Evolutionary conservation across 2,113 vertebrate genomes (phyloP).

Genomic region (Lathamus discolor): DNA sequence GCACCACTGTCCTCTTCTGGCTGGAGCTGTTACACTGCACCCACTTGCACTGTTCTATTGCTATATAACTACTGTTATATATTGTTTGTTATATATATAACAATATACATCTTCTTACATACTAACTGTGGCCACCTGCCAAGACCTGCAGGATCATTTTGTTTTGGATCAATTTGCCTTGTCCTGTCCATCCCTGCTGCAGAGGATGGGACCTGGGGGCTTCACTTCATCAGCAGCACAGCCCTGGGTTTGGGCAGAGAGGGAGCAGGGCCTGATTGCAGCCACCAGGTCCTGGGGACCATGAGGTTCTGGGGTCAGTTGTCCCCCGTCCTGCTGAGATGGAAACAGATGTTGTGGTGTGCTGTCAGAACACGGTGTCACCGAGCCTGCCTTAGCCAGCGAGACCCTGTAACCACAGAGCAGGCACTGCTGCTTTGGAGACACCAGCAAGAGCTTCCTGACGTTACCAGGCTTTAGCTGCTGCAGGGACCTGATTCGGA

Average conservation of each 20-base stretch:
- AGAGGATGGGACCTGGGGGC: not conserved
- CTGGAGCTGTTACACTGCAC: not conserved
- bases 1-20: constrained; percentile 35
- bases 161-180: fast-evolving
- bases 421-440: not conserved
- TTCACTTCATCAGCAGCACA: fast-evolving
- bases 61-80: not conserved
- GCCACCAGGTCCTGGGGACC: fast-evolving
- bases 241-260: not conserved
- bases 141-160: not conserved
- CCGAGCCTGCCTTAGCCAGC: not conserved
- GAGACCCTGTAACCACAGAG: not conserved
- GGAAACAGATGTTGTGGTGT: fast-evolving
- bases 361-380: fast-evolving
- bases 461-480: not conserved
- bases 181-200: fast-evolving
- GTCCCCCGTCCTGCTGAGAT: fast-evolving
- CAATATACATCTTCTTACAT: not conserved
- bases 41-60: not conserved
- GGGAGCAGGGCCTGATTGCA: not conserved
- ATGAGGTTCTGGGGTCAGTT: fast-evolving
- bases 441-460: not conserved
- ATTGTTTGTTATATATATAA: not conserved
- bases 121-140: not conserved
- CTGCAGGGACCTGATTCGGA: not conserved